phyloP scores from a whole-genome alignment of 1,140 invertebrate genomes.

The Palaemon carinicauda region DNA sequence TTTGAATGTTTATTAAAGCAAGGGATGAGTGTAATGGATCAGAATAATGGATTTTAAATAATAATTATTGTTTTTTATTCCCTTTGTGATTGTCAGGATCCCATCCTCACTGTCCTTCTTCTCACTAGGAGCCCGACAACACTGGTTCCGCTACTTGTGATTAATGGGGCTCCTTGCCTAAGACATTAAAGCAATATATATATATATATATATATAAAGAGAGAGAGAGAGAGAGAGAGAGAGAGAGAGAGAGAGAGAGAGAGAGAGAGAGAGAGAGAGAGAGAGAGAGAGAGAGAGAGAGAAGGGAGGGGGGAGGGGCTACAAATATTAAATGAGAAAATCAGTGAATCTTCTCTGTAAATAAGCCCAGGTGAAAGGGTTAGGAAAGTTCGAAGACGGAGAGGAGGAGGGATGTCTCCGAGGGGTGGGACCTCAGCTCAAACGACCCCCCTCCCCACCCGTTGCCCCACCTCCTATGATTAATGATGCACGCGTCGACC shows the following conservation, averaged over 20 bases:
- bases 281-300: not conserved
- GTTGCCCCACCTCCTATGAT: slow-evolving; percentile 17
- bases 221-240: not conserved
- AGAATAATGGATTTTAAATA: too few species aligned
- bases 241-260: not conserved
- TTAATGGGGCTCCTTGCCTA: not conserved
- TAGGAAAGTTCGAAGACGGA: not conserved
- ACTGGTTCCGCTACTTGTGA: not conserved
- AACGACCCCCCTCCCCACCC: not conserved
- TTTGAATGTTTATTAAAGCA: too few species aligned
- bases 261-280: not conserved
- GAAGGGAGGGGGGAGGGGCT: not conserved
- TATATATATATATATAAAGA: not conserved
- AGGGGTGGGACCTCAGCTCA: not conserved
- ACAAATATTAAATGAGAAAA: too few species aligned
- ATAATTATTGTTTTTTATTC: too few species aligned
- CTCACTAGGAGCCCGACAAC: too few species aligned
- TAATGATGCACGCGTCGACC: slow-evolving; percentile 45
- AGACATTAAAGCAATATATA: not conserved
- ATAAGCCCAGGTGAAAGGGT: not conserved
- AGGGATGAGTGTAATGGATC: too few species aligned
- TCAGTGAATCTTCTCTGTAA: too few species aligned
- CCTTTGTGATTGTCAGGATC: too few species aligned
- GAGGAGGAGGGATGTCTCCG: not conserved
- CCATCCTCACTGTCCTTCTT: too few species aligned